Conservation (phyloP, 2,797 vertebrate genomes). For the Intellagama lesueurii region DNA sequence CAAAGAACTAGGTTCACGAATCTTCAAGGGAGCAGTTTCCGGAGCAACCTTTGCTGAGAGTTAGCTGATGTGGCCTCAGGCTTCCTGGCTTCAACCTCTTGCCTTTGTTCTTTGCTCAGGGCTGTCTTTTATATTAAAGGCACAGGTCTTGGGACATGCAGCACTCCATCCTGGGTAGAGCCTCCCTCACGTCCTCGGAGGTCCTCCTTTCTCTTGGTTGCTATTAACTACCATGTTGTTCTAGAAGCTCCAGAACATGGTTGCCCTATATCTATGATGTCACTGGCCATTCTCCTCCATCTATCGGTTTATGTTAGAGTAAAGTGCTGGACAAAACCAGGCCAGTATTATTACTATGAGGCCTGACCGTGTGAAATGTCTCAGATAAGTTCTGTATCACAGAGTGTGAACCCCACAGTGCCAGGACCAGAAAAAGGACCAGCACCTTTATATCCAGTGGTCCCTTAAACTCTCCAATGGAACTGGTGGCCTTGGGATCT, state of each 20-base stretch:
- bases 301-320: background rate
- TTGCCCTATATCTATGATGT: constrained; percentile 27
- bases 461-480: too few species aligned
- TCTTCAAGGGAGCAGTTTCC: too few species aligned
- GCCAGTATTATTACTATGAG: too few species aligned
- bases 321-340: background rate
- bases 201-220: constrained; percentile 17
- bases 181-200: background rate
- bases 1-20: background rate
- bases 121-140: background rate
- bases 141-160: background rate
- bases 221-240: constrained; percentile 9
- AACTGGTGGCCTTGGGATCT: too few species aligned
- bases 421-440: too few species aligned
- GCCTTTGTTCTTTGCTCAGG: background rate
- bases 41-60: too few species aligned
- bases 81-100: background rate
- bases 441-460: too few species aligned
- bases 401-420: too few species aligned
- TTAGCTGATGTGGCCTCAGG: background rate
- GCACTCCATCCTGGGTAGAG: constrained; percentile 8
- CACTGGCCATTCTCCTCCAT: background rate
- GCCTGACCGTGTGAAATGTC: too few species aligned
- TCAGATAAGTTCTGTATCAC: too few species aligned
- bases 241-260: constrained; percentile 44